Percentiles rank a stretch among this genome's conserved stretches.
Conservation (phyloP, 2,113 vertebrate genomes). For the Danionella cerebrum region DNA sequence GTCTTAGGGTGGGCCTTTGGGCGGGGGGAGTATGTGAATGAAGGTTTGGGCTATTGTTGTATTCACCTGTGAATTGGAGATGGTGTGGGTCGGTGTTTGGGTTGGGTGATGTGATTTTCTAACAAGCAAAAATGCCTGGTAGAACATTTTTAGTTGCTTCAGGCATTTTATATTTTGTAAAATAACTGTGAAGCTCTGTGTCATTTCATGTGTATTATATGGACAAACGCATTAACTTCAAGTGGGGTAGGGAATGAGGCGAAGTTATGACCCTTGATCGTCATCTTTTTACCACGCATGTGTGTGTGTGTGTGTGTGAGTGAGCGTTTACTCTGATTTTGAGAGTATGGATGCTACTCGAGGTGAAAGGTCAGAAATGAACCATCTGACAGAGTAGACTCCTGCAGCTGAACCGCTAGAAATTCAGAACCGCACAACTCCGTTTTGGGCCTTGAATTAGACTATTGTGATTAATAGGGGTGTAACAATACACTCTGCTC, state of each 20-base stretch:
- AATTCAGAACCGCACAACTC: neutral
- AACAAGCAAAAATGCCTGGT: slow-evolving; percentile 52
- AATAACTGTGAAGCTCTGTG: slow-evolving; percentile 64
- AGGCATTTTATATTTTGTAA: slow-evolving; percentile 64
- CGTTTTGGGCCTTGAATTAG: neutral
- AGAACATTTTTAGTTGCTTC: slow-evolving; percentile 57
- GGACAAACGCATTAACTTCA: slow-evolving; percentile 52
- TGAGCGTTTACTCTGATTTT: slow-evolving; percentile 47
- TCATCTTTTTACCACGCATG: slow-evolving; percentile 56
- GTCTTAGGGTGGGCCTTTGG: slow-evolving; percentile 20
- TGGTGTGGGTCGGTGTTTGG: slow-evolving; percentile 34
- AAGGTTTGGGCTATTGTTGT: slow-evolving; percentile 25
- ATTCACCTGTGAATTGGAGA: slow-evolving; percentile 37
- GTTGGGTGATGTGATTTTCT: slow-evolving; percentile 41
- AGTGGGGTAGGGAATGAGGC: slow-evolving; percentile 44
- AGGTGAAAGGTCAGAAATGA: slow-evolving; percentile 27
- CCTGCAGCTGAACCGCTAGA: slow-evolving; percentile 30
- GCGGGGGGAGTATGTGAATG: slow-evolving; percentile 8
- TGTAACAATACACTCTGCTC: no score
- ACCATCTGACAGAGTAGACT: slow-evolving; percentile 43
- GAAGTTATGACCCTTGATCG: slow-evolving; percentile 36
- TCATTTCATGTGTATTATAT: slow-evolving; percentile 62
- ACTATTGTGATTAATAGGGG: neutral
- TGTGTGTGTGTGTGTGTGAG: slow-evolving; percentile 51
- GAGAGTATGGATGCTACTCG: slow-evolving; percentile 37